Base-by-base conservation (phyloP, 2,113 vertebrate species). In the Heterocephalus glaber region DNA sequence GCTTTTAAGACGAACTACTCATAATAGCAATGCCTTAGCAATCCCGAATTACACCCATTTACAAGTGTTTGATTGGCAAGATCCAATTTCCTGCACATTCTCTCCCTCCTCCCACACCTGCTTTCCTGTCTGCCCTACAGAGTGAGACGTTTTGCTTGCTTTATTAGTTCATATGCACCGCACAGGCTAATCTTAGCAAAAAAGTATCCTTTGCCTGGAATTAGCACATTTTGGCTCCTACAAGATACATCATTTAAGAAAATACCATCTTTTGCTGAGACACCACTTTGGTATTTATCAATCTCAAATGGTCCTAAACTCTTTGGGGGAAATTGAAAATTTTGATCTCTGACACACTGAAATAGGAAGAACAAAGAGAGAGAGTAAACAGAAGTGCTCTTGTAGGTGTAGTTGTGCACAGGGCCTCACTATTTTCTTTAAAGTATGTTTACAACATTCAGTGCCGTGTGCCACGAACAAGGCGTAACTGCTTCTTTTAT, bases 1-100 rank as follows among this genome's bases (percentile, higher is more conserved):
- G 54, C 84, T 92, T 92, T 95, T 83, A 94, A 91, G 66, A 28
- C 81, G 90, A 94, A 97, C 63, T 95, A 95, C 86, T 94, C 96
- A 88, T 91, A 95, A 70, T 96, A 95, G 85, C 2, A 13, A 9
- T 6, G 22, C 58, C 63, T 95, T 85, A 74, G 93, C 96, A 95
- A 96, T 30, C 24, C 56, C n/a, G 13, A 47, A 12, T 7, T n/a
- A 58, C 81, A 58, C 5, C 74, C 19, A 70, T 22, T 49, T 76
- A 41, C 60, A 10, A 33, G 5, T 35, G 4, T 60, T 94, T 44
- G 8, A 49, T 20, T 85, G 28, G 5, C 0, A 35, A 77, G 41
- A 7, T 30, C 44, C 54, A 30, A 9, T 35, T 86, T 76, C 33
- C 41, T 4, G 4, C 16, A 33, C 16, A 28, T 3, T 68, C 19